Evolutionary conservation across 2,113 vertebrate genomes (phyloP), one percentile per base, ranked within the genome.

Genomic region (Mastomys coucha): DNA sequence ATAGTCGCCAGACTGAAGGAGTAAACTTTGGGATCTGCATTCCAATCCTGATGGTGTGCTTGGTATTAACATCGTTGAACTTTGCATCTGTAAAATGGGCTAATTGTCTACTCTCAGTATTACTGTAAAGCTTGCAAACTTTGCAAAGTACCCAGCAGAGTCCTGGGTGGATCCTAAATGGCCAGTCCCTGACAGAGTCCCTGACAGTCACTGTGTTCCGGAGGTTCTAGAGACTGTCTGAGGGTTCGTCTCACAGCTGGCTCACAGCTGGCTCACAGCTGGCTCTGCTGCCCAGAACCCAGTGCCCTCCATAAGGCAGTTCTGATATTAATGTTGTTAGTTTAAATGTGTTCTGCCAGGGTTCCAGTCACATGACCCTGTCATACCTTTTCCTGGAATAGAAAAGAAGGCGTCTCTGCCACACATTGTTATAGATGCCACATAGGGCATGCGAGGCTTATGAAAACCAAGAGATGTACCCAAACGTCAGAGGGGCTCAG

Each of bases 1-100:
- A 49, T 84, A 56, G 26, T 81, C 70, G 60, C 33, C 51, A 91
- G 86, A 53, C 22, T 53, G 36, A 96, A 96, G 76, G 80, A 90
- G 51, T 77, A 63, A 28, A 17, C 49, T 56, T 51, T 88, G 33
- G 53, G 89, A 90, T 19, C 65, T 36, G 8, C 89, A 51, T 89
- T 88, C 42, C 19, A 75, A 19, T 84, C 80, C 11, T 90, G 73
- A 72, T 73, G 73, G 76, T 42, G 7, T 31, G 26, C 14, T 31
- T 65, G 65, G 33, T 63, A 11, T 24, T 85, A 42, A 65, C 26
- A 19, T 89, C 69, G 26, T 42, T 65, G 20, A 84, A 13, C 45
- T 88, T 86, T 77, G 85, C 78, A 36, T 81, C 45, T 70, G 11
- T 96, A 65, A 91, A 58, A 72, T 39, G 53, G 10, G 58, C 19